Conservation (phyloP, 2,888 invertebrate genomes). For the Lasioglossum pauxillum region DNA sequence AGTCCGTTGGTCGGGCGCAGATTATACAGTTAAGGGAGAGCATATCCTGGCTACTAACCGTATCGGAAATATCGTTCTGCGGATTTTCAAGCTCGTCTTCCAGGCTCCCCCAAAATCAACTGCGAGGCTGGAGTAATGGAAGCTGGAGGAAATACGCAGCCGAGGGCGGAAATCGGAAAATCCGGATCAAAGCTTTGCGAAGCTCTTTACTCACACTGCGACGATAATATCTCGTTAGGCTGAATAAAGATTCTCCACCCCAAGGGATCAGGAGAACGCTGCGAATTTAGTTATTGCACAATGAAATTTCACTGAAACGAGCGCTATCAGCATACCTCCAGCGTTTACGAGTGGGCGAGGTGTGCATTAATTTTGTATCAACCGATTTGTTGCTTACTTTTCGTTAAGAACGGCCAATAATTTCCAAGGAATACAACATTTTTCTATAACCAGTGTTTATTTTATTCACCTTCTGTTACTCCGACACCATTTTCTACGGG, state of each 20-base stretch:
- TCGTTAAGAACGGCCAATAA: background rate
- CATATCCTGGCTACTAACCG: constrained; percentile 63
- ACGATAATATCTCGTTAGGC: constrained; percentile 38
- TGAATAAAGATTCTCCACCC: constrained; percentile 29
- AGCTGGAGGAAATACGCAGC: constrained; percentile 35
- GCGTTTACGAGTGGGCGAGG: background rate
- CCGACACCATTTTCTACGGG: too few species aligned
- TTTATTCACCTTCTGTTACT: too few species aligned
- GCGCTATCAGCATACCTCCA: background rate
- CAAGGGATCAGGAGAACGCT: background rate
- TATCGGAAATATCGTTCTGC: constrained; percentile 67
- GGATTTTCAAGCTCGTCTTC: constrained; percentile 54
- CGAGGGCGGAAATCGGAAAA: constrained; percentile 61
- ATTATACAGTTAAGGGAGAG: constrained; percentile 64
- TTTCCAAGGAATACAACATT: too few species aligned
- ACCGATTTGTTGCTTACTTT: background rate
- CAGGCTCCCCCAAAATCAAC: constrained; percentile 39
- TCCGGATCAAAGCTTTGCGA: constrained; percentile 50
- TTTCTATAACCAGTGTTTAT: too few species aligned
- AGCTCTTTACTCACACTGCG: constrained; percentile 21
- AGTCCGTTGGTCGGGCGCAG: constrained; percentile 52
- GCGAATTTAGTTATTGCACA: constrained; percentile 30
- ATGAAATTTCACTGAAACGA: background rate
- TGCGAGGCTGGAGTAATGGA: constrained; percentile 43
- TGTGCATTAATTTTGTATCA: background rate